phyloP scores from a whole-genome alignment of 2,113 vertebrate species.

The Lipophrys pholis region DNA sequence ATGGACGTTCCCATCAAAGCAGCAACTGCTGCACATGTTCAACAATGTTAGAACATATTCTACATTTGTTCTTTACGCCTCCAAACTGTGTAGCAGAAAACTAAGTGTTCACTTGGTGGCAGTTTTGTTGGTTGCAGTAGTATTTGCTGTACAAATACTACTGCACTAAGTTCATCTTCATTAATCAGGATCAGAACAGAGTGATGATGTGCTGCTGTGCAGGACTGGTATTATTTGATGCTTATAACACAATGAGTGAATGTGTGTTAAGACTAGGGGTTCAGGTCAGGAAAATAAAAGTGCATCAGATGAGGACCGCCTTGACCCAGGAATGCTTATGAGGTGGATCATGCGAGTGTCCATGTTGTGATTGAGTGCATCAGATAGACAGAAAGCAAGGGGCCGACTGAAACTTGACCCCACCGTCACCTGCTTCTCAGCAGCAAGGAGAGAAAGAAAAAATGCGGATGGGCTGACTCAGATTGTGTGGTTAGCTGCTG shows the following conservation, averaged over 20 bases:
- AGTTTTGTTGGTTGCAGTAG: too few species aligned
- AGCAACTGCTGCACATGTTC: too few species aligned
- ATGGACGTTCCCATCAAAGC: too few species aligned
- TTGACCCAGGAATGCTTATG: neutral
- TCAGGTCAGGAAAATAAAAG: slow-evolving; percentile 5
- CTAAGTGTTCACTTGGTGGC: too few species aligned
- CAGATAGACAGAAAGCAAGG: slow-evolving; percentile 1
- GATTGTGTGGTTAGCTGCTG: slow-evolving; percentile 53
- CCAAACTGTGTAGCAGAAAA: too few species aligned
- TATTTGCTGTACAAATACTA: too few species aligned
- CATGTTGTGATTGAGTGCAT: neutral
- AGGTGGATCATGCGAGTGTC: neutral
- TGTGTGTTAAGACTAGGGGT: neutral
- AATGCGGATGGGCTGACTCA: slow-evolving; percentile 56
- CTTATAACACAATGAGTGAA: slow-evolving; percentile 13
- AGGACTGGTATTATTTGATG: slow-evolving; percentile 6
- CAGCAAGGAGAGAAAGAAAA: slow-evolving; percentile 14
- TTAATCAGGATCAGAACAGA: too few species aligned
- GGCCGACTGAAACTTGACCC: slow-evolving; percentile 56
- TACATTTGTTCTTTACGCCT: too few species aligned
- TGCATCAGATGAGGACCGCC: neutral
- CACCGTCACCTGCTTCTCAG: slow-evolving; percentile 53
- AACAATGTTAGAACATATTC: too few species aligned
- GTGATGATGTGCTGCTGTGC: slow-evolving; percentile 26
- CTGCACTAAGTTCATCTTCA: too few species aligned